Conservation (phyloP, 2,888 invertebrate species). For the Hoplodrina ambigua region DNA sequence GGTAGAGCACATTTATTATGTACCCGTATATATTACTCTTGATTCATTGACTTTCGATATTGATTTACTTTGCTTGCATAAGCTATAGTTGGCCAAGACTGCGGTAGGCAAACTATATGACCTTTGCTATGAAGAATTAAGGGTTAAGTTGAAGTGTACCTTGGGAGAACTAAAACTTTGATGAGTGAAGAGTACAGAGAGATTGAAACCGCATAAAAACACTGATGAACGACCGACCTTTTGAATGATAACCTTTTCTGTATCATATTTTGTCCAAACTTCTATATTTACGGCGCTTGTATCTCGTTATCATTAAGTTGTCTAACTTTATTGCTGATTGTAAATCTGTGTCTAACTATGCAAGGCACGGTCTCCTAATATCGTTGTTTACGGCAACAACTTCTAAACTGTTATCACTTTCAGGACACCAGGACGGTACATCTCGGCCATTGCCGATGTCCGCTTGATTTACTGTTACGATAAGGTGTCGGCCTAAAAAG, state of each 20-base stretch:
- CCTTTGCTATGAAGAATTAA: conserved; percentile 81
- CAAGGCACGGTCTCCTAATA: conserved; percentile 68
- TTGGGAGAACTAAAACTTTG: conserved; percentile 63
- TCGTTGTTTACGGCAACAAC: conserved; percentile 80
- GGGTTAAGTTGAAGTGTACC: conserved; percentile 71
- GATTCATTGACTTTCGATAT: conserved; percentile 91
- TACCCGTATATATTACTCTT: conserved; percentile 91
- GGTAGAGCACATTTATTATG: conserved; percentile 91
- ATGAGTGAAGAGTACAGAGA: conserved; percentile 47
- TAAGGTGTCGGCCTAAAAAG: conserved; percentile 86
- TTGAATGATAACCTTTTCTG: conserved; percentile 41
- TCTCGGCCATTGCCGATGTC: conserved; percentile 81
- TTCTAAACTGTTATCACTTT: conserved; percentile 84
- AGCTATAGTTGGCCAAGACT: conserved; percentile 85
- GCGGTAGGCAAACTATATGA: conserved; percentile 71
- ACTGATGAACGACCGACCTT: conserved; percentile 41
- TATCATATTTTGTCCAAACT: conserved; percentile 47
- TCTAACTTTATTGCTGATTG: conserved; percentile 58
- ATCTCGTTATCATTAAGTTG: conserved; percentile 54
- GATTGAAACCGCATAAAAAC: conserved; percentile 62
- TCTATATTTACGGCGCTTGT: conserved; percentile 53
- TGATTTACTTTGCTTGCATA: conserved; percentile 90
- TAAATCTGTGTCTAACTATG: conserved; percentile 54
- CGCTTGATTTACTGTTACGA: conserved; percentile 87
- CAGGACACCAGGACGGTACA: conserved; percentile 76